Evolutionary conservation across 2,797 vertebrate genomes (phyloP), one percentile per base, ranked within the genome.

Genomic region (Neopelma chrysocephalum): DNA sequence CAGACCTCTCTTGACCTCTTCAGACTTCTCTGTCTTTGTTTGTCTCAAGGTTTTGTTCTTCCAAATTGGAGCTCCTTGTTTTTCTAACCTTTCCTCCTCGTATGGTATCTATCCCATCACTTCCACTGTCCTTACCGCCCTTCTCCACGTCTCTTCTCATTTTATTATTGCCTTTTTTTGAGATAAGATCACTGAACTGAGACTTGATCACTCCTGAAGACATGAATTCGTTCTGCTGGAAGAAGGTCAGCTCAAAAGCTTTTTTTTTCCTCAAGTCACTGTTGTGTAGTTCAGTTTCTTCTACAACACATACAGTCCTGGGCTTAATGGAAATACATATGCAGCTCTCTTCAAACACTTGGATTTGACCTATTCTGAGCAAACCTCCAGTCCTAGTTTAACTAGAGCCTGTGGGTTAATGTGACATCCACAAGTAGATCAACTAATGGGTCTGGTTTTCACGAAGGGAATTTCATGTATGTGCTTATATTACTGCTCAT

Each of bases 401-500:
- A 81, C 66, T 10, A 29, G 27, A 78, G 22, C 45, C 58, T 26
- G 15, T 68, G 75, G 45, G 68, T 87, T 94, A 87, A 80, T 1
- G 1, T 51, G 85, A 78, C 16, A 32, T 65, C 50, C 57, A 77
- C 2, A 2, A 64, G 64, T 14, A 64, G 45, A 85, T 71, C 64
- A 31, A 17, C 64, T 78, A 73, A 76, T 50, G 53, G 68, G 53
- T 53, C 85, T 91, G 56, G 51, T 95, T 84, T 94, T 87, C 68
- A 89, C 0, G 0, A 66, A 58, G 72, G 81, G 94, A 96, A 97
- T 97, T 89, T 82, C 88, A 68, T 85, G 87, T 82, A 90, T 81
- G 89, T 65, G n/a, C 86, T 96, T 92, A 15, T 66, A 82, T 93
- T 87, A 78, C 89, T 82, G 87, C 53, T 78, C 80, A 82, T 73